phyloP scores from a whole-genome alignment of 2,113 vertebrate genomes.

The Myotis davidii region DNA sequence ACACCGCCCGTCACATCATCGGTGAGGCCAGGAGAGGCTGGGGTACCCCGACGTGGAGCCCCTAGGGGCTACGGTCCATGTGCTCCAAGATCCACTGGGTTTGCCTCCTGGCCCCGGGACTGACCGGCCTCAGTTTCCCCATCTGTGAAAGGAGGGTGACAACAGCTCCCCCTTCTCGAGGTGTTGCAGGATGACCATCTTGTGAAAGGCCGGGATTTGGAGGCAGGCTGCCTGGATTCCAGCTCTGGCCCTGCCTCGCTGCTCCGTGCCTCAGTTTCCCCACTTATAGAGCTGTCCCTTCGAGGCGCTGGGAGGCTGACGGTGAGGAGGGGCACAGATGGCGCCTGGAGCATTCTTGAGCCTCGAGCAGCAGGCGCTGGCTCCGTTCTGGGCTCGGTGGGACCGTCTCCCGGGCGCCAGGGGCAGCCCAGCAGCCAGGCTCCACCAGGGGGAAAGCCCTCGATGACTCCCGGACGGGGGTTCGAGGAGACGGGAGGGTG shows the following conservation, averaged over 20 bases:
- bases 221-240: not conserved
- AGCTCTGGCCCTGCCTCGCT: not conserved
- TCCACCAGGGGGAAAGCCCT: too few relatives aligned
- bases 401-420: accelerated
- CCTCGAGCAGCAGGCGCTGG: not conserved
- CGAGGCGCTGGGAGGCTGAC: not conserved
- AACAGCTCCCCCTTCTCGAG: not conserved
- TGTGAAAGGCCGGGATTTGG: too few relatives aligned
- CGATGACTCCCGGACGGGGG: too few relatives aligned
- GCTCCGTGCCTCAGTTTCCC: not conserved
- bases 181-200: not conserved
- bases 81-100: too few relatives aligned
- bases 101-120: accelerated
- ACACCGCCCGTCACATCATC: not conserved
- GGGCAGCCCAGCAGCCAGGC: not conserved
- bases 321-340: not conserved
- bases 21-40: not conserved
- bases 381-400: not conserved
- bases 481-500: too few relatives aligned
- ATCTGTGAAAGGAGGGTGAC: not conserved
- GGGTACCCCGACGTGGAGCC: not conserved
- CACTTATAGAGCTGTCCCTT: accelerated
- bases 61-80: accelerated
- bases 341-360: not conserved
- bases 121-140: not conserved